A percentile compares a stretch with the other conserved stretches of the same genome.
phyloP scores from a whole-genome alignment of 2,797 vertebrate species.

The Enteromius viviparus region DNA sequence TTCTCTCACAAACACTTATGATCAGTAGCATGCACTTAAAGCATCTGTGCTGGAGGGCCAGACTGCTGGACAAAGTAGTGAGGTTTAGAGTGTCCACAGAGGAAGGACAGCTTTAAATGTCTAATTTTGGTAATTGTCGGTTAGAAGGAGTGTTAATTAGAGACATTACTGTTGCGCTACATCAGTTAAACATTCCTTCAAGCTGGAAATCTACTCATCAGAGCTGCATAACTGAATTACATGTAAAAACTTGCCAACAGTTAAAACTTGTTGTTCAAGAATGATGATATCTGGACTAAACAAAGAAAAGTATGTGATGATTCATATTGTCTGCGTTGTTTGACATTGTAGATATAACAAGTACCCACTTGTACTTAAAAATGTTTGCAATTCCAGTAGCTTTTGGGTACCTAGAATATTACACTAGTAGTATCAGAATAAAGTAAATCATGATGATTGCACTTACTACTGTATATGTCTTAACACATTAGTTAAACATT shows the following conservation, averaged over 20 bases:
- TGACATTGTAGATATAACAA: neutral
- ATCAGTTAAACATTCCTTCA: neutral
- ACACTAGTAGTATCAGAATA: neutral
- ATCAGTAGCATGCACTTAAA: neutral
- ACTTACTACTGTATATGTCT: neutral
- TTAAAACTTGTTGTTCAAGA: neutral
- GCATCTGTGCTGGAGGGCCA: neutral
- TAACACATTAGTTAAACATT: neutral
- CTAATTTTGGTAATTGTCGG: no score
- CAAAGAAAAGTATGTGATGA: constrained; percentile 16
- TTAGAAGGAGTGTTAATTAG: neutral
- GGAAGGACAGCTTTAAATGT: neutral
- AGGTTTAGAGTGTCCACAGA: neutral
- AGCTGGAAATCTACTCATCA: neutral
- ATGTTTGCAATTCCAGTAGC: neutral
- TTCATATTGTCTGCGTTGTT: constrained; percentile 5
- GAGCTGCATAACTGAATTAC: neutral
- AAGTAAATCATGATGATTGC: neutral
- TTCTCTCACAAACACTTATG: neutral
- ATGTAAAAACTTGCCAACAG: neutral
- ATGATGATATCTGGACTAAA: constrained; percentile 8
- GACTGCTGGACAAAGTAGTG: neutral
- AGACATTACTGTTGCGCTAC: constrained; percentile 1
- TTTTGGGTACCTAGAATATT: neutral
- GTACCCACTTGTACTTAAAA: constrained; percentile 7